Base-by-base conservation (phyloP, 2,113 vertebrate species). In the Platichthys flesus region DNA sequence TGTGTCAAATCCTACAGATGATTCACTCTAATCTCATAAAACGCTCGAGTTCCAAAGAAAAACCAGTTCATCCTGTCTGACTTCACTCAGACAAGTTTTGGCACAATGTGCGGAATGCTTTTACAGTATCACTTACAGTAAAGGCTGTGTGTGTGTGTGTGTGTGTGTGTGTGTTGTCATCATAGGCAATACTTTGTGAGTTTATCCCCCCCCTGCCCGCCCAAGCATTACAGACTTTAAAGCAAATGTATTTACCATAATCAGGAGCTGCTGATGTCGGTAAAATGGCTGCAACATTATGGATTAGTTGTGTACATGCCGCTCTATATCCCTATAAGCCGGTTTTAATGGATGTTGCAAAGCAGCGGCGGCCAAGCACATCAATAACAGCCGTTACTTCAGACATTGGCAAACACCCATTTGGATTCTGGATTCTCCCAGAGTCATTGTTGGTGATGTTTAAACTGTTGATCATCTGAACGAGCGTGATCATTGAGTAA, bases 241-340 rank as follows among this genome's bases (percentile, higher is more conserved):
- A 52, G 57, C 61, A 65, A 20, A 74, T 71, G 56, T 23, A 52
- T 64, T 45, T 64, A 21, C 57, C 47, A 24, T n/a, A 28, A 15
- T 55, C 69, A 24, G 54, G 15, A 35, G 42, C 51, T 4, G 28
- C 45, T 47, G 21, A 10, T 10, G 67, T 26, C 3, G 10, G 60
- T 4, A 81, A 70, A 28, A 6, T 63, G 16, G 45, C 57, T 59
- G 60, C 23, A 65, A 60, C 59, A 60, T 76, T 74, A 74, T 74
- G 78, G 75, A 79, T 42, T 64, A 63, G 56, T 21, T 57, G 45
- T 45, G 58, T 80, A 24, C 13, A 35, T 56, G 75, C 63, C 15
- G 55, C 56, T 60, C 40, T 52, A 26, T 52, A 61, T 58, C 55
- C 15, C 40, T n/a, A 31, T 77, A 54, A 82, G 68, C 64, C 5